These are phyloP conservation scores for Typhlichthys eigenmanni DNA, from an alignment of 2,797 vertebrate genomes.

Conservation along the genomic window DNA sequence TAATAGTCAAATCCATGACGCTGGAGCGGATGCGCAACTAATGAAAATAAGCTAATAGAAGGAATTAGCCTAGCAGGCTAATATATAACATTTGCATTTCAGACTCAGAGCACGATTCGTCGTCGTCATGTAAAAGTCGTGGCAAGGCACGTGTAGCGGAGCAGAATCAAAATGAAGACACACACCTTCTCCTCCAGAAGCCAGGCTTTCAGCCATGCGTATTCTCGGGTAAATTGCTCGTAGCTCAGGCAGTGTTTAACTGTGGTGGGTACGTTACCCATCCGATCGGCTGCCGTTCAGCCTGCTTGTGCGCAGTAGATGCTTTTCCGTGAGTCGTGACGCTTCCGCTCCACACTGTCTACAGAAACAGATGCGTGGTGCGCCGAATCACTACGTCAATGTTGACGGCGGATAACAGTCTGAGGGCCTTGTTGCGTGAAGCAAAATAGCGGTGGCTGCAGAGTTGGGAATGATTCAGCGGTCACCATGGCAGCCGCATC, in stretches of 20 bases:
- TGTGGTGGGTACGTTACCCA: conserved; percentile 86
- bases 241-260: conserved; percentile 91
- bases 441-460: conserved; percentile 45
- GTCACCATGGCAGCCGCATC: conserved; percentile 78
- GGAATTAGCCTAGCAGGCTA: no score
- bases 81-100: background rate
- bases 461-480: conserved; percentile 71
- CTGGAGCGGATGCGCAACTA: no score
- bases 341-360: conserved; percentile 6
- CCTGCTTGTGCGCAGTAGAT: conserved; percentile 14
- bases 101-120: background rate
- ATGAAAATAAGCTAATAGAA: no score
- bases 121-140: no score
- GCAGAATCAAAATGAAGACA: conserved; percentile 41
- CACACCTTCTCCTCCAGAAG: conserved; percentile 83
- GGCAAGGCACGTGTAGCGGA: conserved; percentile 53
- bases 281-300: conserved; percentile 57
- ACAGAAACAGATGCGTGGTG: conserved; percentile 1
- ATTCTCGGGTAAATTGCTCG: conserved; percentile 84
- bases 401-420: conserved; percentile 17
- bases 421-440: conserved; percentile 37
- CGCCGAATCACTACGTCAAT: background rate
- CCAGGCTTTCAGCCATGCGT: conserved; percentile 80
- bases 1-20: no score
- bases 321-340: conserved; percentile 18